Evolutionary conservation across 2,113 vertebrate species (phyloP).

Genomic region (Otolemur garnettii): DNA sequence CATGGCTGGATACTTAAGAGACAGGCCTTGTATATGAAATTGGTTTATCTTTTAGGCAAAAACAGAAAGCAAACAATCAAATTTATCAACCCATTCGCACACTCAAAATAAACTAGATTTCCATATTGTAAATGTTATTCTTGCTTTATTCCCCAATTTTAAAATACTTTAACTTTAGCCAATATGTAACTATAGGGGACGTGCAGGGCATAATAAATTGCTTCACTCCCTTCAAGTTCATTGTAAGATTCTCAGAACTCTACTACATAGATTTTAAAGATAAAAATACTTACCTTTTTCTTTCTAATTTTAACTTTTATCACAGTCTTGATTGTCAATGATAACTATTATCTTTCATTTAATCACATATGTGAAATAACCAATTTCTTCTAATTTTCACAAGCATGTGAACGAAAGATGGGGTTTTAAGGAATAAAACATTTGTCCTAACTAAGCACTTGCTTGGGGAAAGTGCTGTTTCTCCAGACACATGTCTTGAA

Average conservation of each 20-base stretch:
- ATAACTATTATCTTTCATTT: conserved; percentile 53
- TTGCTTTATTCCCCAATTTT: conserved; percentile 37
- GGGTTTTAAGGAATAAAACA: conserved; percentile 54
- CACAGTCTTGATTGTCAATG: background rate
- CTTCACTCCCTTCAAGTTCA: conserved; percentile 35
- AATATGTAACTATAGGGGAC: background rate
- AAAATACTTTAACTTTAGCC: conserved; percentile 64
- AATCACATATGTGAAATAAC: conserved; percentile 20
- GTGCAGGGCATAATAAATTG: conserved; percentile 39
- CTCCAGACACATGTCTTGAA: conserved; percentile 36
- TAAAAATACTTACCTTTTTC: conserved; percentile 38
- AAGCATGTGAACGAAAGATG: conserved; percentile 42
- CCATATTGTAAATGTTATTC: conserved; percentile 27
- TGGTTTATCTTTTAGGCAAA: conserved; percentile 40
- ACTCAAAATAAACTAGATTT: conserved; percentile 35
- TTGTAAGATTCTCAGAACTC: conserved; percentile 32
- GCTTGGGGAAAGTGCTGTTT: conserved; percentile 55
- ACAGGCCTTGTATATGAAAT: background rate
- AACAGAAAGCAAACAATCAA: background rate
- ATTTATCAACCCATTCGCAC: background rate
- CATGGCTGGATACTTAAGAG: no score
- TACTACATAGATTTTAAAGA: conserved; percentile 49
- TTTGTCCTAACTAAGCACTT: background rate
- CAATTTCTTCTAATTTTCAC: conserved; percentile 51
- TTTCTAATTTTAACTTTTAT: conserved; percentile 63